Base-by-base conservation (phyloP, 2,888 invertebrate genomes). In the Tetanocera ferruginea region DNA sequence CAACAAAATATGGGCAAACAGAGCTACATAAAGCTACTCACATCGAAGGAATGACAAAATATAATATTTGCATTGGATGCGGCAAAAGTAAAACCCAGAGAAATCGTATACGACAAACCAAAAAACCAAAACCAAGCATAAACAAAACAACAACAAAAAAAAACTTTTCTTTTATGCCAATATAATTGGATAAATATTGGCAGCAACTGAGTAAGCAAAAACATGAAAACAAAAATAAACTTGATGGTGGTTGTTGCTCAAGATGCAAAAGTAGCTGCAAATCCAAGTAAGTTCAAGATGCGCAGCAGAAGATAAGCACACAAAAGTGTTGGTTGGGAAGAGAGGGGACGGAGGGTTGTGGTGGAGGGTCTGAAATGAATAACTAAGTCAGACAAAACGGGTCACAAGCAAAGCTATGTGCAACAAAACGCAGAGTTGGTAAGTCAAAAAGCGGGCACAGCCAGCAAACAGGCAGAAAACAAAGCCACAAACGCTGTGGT, bases 151-250 rank as follows among this genome's bases (percentile, higher is more conserved):
- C 19, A 31, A 57, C 72, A 37, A 60, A 23, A 60, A 60, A 14
- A 28, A 73, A 73, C 17, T 25, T 73, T 73, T 37, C 49, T 49
- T 73, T 37, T 60, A 67, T 67, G 37, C 67, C 43, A 67, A 67
- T 67, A 73, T 73, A 74, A 74, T 66, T 74, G 74, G 74, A 49
- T 64, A 74, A 74, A 74, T 74, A 74, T 74, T 74, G 74, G 51
- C 55, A 6, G 57, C 25, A 60, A 23, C 23, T 23, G 55, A 19
- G n/a, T 23, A 23, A 55, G 55, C 23, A 19, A 23, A 19, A 55
- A 9, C n/a, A 55, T 19, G 19, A 23, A 55, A 23, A 43, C 5
- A 23, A 28, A 23, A 23, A 23, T 28, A 28, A 60, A 60, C 43
- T 43, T 43, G n/a, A n/a, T n/a, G n/a, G 43, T 25, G 11, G 6